Base-by-base conservation (phyloP, 2,113 vertebrate species). In the Ranitomeya imitator region DNA sequence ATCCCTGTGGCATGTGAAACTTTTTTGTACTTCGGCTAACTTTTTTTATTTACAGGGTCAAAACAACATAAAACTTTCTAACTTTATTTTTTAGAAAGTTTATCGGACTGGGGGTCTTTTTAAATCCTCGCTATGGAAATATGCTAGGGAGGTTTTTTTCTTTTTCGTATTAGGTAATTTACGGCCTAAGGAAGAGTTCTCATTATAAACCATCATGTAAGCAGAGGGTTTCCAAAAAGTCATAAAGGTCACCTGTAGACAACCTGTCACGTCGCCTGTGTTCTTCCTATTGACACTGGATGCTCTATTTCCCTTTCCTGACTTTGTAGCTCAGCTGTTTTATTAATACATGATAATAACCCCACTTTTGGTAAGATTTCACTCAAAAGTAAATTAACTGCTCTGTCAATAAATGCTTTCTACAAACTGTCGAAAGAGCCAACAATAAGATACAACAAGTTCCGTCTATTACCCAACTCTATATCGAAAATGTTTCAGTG, bases 341-440 rank as follows among this genome's bases (percentile, higher is more conserved):
- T 54, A 67, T 80, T 87, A 87, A 67, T 79, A 73, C 16, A 79
- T 80, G 86, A 87, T 87, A 87, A 87, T 87, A 87, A 67, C 63
- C 57, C 80, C 45, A 77, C 71, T 77, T 65, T 77, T 83, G 80
- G 80, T 52, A 88, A 83, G 79, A 88, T 88, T 83, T 74, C 73
- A 88, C 26, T 88, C 69, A 88, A 65, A 83, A 88, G 37, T 63
- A 88, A 88, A 76, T 83, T 60, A 45, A 88, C 59, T 31, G 80
- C 80, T 83, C 79, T 83, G 87, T 88, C 87, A 83, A 88, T 88
- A 88, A 83, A 83, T 83, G 80, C 80, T 88, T 83, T 83, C 87
- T 83, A 65, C 80, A 65, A 83, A 83, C 80, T 13, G 73, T 8
- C n/a, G 2, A 31, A 57, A 16, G 71, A 84, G 87, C 87, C 87